These are phyloP conservation scores for Psephotus haematonotus DNA, from an alignment of 2,113 vertebrate species.

Conservation along the genomic window DNA sequence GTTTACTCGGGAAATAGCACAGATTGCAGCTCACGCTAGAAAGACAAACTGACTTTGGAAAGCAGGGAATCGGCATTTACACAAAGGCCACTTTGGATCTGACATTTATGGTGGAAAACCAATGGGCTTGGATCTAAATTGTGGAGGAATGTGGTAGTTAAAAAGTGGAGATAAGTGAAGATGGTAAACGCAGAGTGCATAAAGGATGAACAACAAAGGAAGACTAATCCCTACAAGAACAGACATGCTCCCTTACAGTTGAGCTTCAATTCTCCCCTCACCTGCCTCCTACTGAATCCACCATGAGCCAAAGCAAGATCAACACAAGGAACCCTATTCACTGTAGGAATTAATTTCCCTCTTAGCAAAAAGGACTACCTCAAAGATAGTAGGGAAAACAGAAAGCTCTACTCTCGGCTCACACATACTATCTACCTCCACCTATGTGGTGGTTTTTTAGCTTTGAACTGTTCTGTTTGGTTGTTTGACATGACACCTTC, in stretches of 20 bases:
- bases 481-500: neutral
- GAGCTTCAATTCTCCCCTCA: neutral
- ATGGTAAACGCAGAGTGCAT: neutral
- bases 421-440: neutral
- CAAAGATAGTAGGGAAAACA: neutral
- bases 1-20: slow-evolving; percentile 32
- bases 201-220: neutral
- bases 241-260: neutral
- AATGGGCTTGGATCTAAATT: neutral
- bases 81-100: neutral
- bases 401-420: neutral
- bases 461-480: neutral
- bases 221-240: slow-evolving; percentile 1
- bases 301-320: neutral
- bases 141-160: neutral
- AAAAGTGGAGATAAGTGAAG: neutral
- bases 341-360: neutral
- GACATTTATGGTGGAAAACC: neutral
- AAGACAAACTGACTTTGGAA: neutral
- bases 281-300: neutral
- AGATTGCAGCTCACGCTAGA: neutral
- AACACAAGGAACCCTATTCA: neutral
- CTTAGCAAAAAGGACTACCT: neutral
- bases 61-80: neutral
- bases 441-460: neutral